These are phyloP conservation scores for Clarias magur DNA, from an alignment of 2,113 vertebrate species.

Conservation along the genomic window DNA sequence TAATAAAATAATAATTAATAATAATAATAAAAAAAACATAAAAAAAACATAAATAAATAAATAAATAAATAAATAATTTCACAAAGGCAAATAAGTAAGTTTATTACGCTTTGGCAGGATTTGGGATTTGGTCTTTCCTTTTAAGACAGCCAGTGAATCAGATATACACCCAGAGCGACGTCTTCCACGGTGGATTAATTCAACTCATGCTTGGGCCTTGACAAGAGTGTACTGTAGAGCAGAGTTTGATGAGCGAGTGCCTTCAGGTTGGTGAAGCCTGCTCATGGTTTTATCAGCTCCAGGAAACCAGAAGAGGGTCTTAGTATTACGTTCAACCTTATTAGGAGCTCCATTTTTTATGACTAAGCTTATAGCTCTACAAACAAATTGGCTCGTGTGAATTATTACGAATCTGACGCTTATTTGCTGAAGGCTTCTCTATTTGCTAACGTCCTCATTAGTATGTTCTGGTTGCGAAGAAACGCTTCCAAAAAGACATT, in stretches of 20 bases:
- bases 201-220: background rate
- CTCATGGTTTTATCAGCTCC: background rate
- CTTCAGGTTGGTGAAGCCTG: background rate
- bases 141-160: background rate
- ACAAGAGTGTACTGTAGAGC: background rate
- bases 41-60: too few relatives aligned
- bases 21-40: too few relatives aligned
- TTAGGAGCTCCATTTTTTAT: background rate
- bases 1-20: too few relatives aligned
- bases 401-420: background rate
- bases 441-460: background rate
- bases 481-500: background rate
- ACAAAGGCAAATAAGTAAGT: background rate
- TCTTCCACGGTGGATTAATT: background rate
- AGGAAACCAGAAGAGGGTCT: background rate
- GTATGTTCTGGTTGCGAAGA: background rate
- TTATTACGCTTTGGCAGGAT: background rate
- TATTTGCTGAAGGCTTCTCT: background rate
- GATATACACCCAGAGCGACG: background rate
- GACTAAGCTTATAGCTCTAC: background rate
- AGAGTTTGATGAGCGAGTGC: background rate
- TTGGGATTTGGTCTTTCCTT: background rate
- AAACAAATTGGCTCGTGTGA: background rate
- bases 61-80: background rate
- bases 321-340: background rate